Evolutionary conservation across 2,113 vertebrate genomes (phyloP), one percentile per base, ranked within the genome.

Genomic region (Odontophorus gujanensis): DNA sequence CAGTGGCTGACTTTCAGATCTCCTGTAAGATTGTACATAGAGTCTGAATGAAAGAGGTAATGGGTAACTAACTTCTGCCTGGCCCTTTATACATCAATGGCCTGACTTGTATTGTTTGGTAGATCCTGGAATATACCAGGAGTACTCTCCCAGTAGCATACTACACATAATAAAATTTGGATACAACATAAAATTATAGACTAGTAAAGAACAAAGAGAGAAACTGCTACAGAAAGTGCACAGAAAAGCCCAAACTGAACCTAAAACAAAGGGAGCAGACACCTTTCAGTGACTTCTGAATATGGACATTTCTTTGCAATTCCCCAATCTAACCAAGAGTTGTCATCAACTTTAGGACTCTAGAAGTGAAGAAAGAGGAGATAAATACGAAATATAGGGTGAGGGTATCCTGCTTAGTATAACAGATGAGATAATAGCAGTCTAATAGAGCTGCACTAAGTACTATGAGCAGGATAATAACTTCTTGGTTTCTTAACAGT

Each of bases 1-100:
- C 34, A 82, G 22, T 6, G 36, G 51, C 32, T 7, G 7, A 20
- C 30, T 32, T 14, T 0, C 32, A 30, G 26, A 9, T 66, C 40
- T 85, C 15, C 28, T 82, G 85, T 9, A n/a, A 45, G 19, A 7
- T 16, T 9, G 6, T 67, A 34, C 10, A 14, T 11, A 45, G 6
- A 5, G 15, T 36, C 45, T 45, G 26, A 83, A 16, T 38, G n/a
- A 82, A 80, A 40, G 65, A n/a, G n/a, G 20, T 16, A 16, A 26
- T 13, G 51, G 6, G 14, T 7, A 68, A 53, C 25, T 30, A 28
- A 66, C 50, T 25, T 61, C 28, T 40, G 48, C 65, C 13, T 40
- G 63, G 48, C 18, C 28, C 6, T 47, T 11, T 4, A 32, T 19
- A 2, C 1, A 0, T 71, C 67, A 81, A 50, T 17, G 13, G 75